These are phyloP conservation scores for Drosophila tristis DNA, from an alignment of 1,140 invertebrate species.

Conservation along the genomic window DNA sequence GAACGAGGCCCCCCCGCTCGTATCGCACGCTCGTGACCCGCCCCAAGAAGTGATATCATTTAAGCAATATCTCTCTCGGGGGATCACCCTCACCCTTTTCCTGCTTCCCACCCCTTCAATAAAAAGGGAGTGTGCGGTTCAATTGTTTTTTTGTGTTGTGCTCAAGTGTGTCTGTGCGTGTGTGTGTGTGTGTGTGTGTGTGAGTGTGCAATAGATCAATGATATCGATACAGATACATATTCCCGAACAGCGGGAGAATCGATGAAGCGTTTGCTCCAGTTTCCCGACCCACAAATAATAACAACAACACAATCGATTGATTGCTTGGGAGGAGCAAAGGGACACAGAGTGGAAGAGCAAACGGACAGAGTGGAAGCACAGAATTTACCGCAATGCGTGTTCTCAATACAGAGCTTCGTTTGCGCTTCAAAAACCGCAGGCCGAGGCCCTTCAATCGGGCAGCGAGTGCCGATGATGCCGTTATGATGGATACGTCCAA, in stretches of 20 bases:
- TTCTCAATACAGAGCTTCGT: constrained; percentile 73
- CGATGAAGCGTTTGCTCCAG: constrained; percentile 69
- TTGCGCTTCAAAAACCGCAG: constrained; percentile 81
- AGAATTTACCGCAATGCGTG: constrained; percentile 50
- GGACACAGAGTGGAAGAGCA: neutral
- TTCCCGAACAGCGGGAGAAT: constrained; percentile 30
- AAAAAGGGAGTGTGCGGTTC: no score
- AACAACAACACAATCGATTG: constrained; percentile 1
- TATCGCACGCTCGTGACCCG: constrained; percentile 12
- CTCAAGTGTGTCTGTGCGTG: constrained; percentile 7
- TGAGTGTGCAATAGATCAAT: constrained; percentile 27
- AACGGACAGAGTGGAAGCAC: neutral
- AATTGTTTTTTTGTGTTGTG: neutral
- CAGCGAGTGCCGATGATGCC: constrained; percentile 78
- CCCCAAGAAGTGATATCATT: constrained; percentile 54
- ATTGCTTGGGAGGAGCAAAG: neutral
- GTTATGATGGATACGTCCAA: constrained; percentile 12
- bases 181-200: neutral
- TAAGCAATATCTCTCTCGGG: constrained; percentile 2
- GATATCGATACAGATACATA: constrained; percentile 14
- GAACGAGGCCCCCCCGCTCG: no score
- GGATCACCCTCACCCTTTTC: no score
- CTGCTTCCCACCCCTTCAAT: no score
- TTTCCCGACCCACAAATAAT: constrained; percentile 30
- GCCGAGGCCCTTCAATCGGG: constrained; percentile 76